Conservation (phyloP, 1,140 invertebrate genomes). For the Drosophila santomea region DNA sequence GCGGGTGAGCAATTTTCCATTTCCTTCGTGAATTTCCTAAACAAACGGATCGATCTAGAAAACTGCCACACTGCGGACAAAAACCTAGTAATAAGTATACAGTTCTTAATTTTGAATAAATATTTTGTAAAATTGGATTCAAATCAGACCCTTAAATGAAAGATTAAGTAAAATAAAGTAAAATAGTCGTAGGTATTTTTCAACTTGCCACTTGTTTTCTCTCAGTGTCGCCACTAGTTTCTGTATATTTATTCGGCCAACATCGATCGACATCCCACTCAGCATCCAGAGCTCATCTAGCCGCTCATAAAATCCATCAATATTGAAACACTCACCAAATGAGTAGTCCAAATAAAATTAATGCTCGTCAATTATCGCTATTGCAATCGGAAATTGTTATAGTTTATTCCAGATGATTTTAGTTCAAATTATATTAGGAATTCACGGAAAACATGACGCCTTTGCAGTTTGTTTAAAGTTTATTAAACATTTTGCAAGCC, state of each 20-base stretch:
- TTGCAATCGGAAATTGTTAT: background rate
- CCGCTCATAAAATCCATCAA: constrained; percentile 9
- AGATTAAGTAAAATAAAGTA: too few relatives aligned
- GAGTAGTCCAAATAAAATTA: constrained; percentile 8
- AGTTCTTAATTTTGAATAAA: too few relatives aligned
- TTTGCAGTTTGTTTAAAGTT: background rate
- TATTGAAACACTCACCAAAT: constrained; percentile 5
- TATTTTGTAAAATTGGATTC: too few relatives aligned
- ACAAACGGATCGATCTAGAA: constrained; percentile 3
- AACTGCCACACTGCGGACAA: constrained; percentile 3
- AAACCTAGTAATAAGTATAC: background rate
- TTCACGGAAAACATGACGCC: background rate
- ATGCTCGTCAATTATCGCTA: background rate
- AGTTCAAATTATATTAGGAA: background rate
- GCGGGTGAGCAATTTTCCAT: background rate
- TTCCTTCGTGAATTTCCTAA: background rate
- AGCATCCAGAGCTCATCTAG: background rate
- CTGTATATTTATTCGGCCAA: background rate
- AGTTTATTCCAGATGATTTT: background rate
- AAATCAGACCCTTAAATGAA: too few relatives aligned
- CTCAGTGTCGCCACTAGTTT: background rate
- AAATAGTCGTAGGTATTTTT: background rate
- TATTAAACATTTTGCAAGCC: background rate
- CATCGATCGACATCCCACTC: constrained; percentile 6
- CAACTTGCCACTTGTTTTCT: background rate